Conservation (phyloP, 2,797 vertebrate genomes). For the Benthosema pterotum region DNA sequence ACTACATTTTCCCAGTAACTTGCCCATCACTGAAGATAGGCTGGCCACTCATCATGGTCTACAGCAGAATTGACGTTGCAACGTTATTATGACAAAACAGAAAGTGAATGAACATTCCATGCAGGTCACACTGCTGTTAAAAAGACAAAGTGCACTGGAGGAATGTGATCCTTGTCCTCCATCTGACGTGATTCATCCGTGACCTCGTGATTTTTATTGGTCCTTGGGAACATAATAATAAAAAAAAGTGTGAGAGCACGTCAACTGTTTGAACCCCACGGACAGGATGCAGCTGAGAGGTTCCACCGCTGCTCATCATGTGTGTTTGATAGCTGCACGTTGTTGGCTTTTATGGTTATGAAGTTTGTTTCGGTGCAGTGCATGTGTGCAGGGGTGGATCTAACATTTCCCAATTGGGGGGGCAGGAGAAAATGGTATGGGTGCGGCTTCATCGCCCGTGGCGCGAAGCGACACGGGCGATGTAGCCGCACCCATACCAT, state of each 20-base stretch:
- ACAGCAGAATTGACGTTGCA: too few species aligned
- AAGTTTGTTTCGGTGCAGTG: slow-evolving; percentile 31
- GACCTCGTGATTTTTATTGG: slow-evolving; percentile 55
- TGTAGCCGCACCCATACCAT: too few species aligned
- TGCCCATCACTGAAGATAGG: too few species aligned
- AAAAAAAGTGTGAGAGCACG: slow-evolving; percentile 60
- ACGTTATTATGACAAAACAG: background rate
- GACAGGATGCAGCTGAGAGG: slow-evolving; percentile 84
- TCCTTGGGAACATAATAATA: slow-evolving; percentile 66
- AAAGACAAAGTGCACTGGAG: slow-evolving; percentile 37
- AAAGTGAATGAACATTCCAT: slow-evolving; percentile 16
- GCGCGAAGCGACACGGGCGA: too few species aligned
- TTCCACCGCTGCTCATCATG: slow-evolving; percentile 49
- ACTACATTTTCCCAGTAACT: too few species aligned
- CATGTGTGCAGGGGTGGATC: too few species aligned
- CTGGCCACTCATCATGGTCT: too few species aligned
- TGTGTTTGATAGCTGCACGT: slow-evolving; percentile 33
- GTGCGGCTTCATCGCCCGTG: too few species aligned
- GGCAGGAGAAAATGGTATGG: too few species aligned
- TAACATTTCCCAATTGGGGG: too few species aligned
- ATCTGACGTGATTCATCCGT: slow-evolving; percentile 54
- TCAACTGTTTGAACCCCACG: slow-evolving; percentile 59
- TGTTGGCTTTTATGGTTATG: slow-evolving; percentile 37
- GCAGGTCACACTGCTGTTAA: slow-evolving; percentile 8
- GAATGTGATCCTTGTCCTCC: slow-evolving; percentile 46